These are phyloP conservation scores for Epicauta chinensis DNA, from an alignment of 1,140 invertebrate species.

Conservation along the genomic window DNA sequence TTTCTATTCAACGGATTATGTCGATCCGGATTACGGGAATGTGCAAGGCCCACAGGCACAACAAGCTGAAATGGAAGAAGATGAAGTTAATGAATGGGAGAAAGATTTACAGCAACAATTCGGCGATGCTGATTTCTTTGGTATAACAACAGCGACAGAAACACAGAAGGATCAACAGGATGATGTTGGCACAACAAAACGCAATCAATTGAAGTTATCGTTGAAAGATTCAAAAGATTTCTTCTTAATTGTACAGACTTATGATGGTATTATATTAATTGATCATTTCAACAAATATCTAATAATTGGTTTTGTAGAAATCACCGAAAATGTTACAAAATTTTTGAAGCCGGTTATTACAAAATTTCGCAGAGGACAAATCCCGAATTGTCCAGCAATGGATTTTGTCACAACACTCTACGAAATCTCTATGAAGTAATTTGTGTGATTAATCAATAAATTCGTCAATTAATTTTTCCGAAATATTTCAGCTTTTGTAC, in stretches of 20 bases:
- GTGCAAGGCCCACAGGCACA: conserved; percentile 66
- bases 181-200: conserved; percentile 54
- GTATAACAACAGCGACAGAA: no score
- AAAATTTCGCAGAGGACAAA: conserved; percentile 38
- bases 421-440: conserved; percentile 63
- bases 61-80: conserved; percentile 73
- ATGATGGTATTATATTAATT: conserved; percentile 51
- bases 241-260: conserved; percentile 66
- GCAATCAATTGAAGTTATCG: conserved; percentile 67
- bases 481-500: conserved; percentile 62
- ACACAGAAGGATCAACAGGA: no score
- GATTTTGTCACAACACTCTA: conserved; percentile 66
- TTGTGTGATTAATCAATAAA: conserved; percentile 21
- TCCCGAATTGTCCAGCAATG: conserved; percentile 49
- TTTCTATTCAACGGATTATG: conserved; percentile 83
- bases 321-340: conserved; percentile 55
- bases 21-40: conserved; percentile 76
- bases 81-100: conserved; percentile 78
- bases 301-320: conserved; percentile 41
- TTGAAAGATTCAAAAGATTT: conserved; percentile 83
- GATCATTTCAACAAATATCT: background rate
- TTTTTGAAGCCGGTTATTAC: conserved; percentile 60
- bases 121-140: conserved; percentile 68
- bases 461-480: conserved; percentile 11
- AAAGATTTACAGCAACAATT: conserved; percentile 69